Percentiles rank a stretch among this genome's conserved stretches.
Evolutionary conservation across 2,797 vertebrate genomes (phyloP).

Genomic region (Carcharodon carcharias): DNA sequence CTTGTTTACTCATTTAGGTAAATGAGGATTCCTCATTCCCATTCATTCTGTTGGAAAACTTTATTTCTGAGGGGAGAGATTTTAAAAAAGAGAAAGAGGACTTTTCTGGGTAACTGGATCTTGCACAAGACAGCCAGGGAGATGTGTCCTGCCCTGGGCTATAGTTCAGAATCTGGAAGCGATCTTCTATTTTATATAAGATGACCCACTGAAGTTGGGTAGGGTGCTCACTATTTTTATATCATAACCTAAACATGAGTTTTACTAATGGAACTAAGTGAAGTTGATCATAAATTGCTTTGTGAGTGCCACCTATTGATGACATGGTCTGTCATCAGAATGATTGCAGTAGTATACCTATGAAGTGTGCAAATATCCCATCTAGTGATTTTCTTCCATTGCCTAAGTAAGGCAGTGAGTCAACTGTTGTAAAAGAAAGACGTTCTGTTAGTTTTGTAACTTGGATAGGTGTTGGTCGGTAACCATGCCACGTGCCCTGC

Average conservation of each 20-base stretch:
- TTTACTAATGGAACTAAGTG: background rate
- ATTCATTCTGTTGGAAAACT: background rate
- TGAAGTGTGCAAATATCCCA: background rate
- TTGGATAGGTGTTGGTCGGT: background rate
- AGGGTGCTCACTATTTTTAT: background rate
- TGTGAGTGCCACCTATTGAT: background rate
- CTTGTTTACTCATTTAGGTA: background rate
- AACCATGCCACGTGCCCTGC: background rate
- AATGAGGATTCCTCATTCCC: background rate
- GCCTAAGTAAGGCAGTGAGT: background rate
- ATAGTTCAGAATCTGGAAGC: background rate
- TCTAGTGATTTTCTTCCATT: background rate
- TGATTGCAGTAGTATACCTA: background rate
- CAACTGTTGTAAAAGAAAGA: background rate
- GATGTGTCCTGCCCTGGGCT: background rate
- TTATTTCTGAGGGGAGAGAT: background rate
- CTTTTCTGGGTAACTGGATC: background rate
- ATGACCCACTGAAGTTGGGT: background rate
- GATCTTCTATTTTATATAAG: background rate
- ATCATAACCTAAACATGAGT: background rate
- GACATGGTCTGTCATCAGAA: background rate
- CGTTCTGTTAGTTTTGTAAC: background rate
- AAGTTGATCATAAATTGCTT: background rate
- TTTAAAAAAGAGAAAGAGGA: background rate
- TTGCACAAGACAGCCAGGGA: no score